phyloP scores from a whole-genome alignment of 2,888 invertebrate genomes.

The Molanna angustata region DNA sequence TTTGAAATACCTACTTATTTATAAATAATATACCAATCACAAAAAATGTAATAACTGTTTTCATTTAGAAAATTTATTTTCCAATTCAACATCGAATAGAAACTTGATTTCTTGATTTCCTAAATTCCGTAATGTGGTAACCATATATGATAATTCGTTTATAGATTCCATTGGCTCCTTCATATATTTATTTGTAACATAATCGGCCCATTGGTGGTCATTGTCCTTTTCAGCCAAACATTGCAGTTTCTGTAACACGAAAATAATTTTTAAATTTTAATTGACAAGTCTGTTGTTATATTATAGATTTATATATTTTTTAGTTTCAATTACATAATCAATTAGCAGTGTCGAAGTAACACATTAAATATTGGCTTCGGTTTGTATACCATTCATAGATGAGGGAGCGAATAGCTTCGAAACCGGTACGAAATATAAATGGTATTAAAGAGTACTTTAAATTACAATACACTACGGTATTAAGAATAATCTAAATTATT shows the following conservation, averaged over 20 bases:
- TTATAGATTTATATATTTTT: no score
- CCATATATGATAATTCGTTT: constrained; percentile 37
- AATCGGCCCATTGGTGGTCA: constrained; percentile 52
- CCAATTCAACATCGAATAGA: constrained; percentile 40
- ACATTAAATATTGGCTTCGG: neutral
- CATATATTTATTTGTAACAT: constrained; percentile 53
- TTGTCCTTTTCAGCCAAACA: constrained; percentile 42
- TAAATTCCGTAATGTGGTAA: constrained; percentile 37
- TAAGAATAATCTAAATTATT: no score
- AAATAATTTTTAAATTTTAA: no score
- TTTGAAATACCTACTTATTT: no score
- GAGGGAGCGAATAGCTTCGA: neutral
- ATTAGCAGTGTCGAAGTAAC: no score
- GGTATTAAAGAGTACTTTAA: no score
- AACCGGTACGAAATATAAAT: no score
- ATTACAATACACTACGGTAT: no score
- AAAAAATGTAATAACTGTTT: no score
- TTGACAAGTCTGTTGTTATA: no score
- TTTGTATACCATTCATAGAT: neutral
- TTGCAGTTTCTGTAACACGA: constrained; percentile 36
- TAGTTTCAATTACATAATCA: no score
- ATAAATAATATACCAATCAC: no score
- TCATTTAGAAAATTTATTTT: constrained; percentile 32
- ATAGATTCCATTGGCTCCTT: constrained; percentile 48
- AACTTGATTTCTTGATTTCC: constrained; percentile 36